These are phyloP conservation scores for Falcunculus frontatus DNA, from an alignment of 2,113 vertebrate genomes.

Conservation along the genomic window DNA sequence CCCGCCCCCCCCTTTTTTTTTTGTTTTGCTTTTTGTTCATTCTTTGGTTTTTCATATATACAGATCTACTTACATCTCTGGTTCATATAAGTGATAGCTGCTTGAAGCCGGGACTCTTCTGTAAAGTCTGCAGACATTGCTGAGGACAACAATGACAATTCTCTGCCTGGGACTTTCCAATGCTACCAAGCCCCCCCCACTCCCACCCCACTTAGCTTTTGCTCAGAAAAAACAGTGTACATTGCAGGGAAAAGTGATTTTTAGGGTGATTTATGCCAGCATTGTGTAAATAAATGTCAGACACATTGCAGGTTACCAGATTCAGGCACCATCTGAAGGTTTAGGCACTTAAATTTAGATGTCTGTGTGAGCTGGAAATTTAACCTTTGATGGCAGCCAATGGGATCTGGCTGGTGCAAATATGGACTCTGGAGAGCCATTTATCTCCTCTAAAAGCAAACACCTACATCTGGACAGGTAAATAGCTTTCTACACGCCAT, in stretches of 20 bases:
- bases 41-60: neutral
- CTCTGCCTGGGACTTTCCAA: neutral
- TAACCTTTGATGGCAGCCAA: neutral
- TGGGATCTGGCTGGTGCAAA: neutral
- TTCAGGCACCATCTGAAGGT: neutral
- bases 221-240: neutral
- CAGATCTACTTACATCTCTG: neutral
- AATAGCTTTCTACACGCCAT: neutral
- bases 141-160: neutral
- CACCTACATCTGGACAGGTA: neutral
- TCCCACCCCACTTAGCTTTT: neutral
- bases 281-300: neutral
- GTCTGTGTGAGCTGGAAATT: neutral
- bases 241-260: neutral
- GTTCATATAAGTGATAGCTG: neutral
- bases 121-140: neutral
- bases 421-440: neutral
- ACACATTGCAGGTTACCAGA: neutral
- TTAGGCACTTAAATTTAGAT: neutral
- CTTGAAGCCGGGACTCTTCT: neutral
- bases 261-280: neutral
- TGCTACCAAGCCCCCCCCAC: neutral
- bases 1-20: accelerated
- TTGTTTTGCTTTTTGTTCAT: neutral
- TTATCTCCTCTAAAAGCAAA: neutral